These are phyloP conservation scores for Lepidurus apus DNA, from an alignment of 1,140 invertebrate species.

Conservation along the genomic window DNA sequence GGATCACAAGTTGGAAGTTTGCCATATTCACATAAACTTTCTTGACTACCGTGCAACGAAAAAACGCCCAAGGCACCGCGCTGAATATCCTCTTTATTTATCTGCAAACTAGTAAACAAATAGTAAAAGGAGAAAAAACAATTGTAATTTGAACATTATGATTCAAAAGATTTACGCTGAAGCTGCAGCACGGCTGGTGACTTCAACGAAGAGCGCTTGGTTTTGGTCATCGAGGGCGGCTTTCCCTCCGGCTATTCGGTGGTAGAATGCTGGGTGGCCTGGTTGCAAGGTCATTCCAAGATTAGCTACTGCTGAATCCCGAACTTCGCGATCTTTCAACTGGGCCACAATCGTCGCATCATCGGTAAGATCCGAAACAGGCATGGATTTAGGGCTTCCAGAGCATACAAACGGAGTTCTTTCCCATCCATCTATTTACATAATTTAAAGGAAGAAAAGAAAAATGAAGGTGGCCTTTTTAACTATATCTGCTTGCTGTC, in stretches of 20 bases:
- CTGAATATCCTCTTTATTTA: not conserved
- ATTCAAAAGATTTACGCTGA: not conserved
- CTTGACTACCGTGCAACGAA: not conserved
- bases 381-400: not conserved
- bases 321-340: not conserved
- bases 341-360: not conserved
- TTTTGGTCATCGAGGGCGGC: not conserved
- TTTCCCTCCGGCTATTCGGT: not conserved
- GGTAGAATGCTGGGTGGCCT: not conserved
- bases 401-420: not conserved
- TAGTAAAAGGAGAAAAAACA: no score
- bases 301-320: not conserved
- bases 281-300: not conserved
- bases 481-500: not conserved
- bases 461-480: not conserved
- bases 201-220: not conserved
- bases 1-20: slow-evolving; percentile 33
- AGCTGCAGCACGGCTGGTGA: not conserved
- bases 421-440: not conserved
- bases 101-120: not conserved
- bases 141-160: not conserved
- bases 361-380: not conserved
- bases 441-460: not conserved
- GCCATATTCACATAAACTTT: not conserved
- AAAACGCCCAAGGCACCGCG: not conserved